Conservation (phyloP, 53 echinoderm and acorn worm genomes). For the Glandiceps talaboti region DNA sequence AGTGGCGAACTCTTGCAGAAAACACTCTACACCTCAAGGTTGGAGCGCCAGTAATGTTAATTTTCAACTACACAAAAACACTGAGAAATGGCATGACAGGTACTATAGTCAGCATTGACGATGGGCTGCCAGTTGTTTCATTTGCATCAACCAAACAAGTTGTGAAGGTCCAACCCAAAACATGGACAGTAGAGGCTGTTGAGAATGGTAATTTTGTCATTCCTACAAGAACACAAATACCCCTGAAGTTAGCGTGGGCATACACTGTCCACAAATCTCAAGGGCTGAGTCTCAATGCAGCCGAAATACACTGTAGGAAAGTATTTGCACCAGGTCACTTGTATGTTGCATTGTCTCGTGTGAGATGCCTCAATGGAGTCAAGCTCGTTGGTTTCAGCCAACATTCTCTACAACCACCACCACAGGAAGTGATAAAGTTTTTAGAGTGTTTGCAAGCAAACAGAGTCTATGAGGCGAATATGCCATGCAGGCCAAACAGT, state of each 20-base stretch:
- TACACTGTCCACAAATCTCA: not conserved
- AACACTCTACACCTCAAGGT: not conserved
- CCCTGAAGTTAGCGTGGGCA: not conserved
- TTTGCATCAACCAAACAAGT: not conserved
- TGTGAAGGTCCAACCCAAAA: not conserved
- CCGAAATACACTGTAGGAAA: not conserved
- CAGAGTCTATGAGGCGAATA: not conserved
- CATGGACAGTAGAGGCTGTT: not conserved
- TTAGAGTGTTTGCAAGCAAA: not conserved
- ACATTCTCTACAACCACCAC: not conserved
- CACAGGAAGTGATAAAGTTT: not conserved
- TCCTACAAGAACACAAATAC: not conserved
- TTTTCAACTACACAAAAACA: not conserved
- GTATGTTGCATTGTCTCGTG: not conserved
- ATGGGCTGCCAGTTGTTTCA: not conserved
- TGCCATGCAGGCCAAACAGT: too few relatives aligned
- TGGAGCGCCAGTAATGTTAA: not conserved
- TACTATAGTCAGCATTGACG: not conserved
- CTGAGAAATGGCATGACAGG: not conserved
- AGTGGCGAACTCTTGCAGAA: not conserved
- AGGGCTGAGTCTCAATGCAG: not conserved
- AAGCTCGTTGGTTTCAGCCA: not conserved
- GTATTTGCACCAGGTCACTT: not conserved
- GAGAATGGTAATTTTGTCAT: not conserved
- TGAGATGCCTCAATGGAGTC: not conserved